Percentiles rank a stretch among this genome's conserved stretches.
phyloP scores from a whole-genome alignment of 2,888 invertebrate species.

The Dynastes hyllus region DNA sequence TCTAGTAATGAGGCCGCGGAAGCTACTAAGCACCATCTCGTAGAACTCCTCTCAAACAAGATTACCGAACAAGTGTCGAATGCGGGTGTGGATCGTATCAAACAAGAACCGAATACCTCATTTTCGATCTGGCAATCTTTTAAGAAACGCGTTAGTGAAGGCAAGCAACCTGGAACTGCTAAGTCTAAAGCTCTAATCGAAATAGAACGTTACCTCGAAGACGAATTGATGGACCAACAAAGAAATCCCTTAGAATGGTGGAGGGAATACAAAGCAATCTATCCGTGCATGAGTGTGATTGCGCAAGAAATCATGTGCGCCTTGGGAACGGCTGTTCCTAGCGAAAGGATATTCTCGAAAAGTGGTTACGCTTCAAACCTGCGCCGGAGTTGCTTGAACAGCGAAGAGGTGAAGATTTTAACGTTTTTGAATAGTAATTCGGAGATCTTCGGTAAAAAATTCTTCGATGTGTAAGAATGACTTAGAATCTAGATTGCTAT shows the following conservation, averaged over 20 bases:
- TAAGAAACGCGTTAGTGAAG: constrained; percentile 41
- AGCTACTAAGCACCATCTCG: constrained; percentile 26
- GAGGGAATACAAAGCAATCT: constrained; percentile 37
- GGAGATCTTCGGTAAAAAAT: constrained; percentile 13
- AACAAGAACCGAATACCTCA: constrained; percentile 3
- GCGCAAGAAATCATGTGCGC: constrained; percentile 46
- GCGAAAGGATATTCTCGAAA: constrained; percentile 39
- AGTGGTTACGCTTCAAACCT: constrained; percentile 18
- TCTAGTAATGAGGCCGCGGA: constrained; percentile 19
- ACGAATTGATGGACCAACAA: constrained; percentile 50
- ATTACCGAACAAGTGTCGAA: constrained; percentile 6
- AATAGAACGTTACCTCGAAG: constrained; percentile 52
- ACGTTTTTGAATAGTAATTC: constrained; percentile 41
- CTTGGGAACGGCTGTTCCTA: constrained; percentile 44
- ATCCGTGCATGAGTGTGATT: constrained; percentile 49
- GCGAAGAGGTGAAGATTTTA: constrained; percentile 30
- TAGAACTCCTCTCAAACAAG: constrained; percentile 16
- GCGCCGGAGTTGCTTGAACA: constrained; percentile 26
- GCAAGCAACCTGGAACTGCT: constrained; percentile 31
- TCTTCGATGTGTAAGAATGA: constrained; percentile 1
- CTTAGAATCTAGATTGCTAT: too few relatives aligned
- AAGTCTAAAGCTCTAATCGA: constrained; percentile 49
- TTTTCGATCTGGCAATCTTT: constrained; percentile 46
- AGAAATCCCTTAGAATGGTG: constrained; percentile 52
- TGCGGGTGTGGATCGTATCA: neutral